Base-by-base conservation (phyloP, 64 coral and sea anemone species). In the Astreopora myriophthalma region DNA sequence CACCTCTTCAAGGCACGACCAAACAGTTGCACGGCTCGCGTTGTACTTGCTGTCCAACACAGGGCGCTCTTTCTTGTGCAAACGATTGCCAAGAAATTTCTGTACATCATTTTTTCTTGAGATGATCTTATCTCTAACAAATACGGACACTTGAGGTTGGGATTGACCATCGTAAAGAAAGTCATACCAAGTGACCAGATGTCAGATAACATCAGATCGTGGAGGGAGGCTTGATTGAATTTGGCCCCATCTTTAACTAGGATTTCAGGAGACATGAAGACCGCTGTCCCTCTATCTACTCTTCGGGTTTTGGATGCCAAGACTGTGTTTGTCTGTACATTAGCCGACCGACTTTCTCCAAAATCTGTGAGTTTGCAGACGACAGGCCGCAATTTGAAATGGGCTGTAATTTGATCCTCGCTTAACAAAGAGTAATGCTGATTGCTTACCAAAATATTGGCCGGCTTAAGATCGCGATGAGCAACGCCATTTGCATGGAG, bases 211-310 rank as follows among this genome's bases (percentile, higher is more conserved):
- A 87, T 87, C 84, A 87, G 63, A 22, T 87, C 8, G 37, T 69
- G 58, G 22, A 87, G 34, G 34, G 63, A 87, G 25, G 63, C 84
- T 48, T 87, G 58, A 31, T 64, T 64, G 28, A 40, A 72, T 68
- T 6, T 35, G 63, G 17, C 0, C 37, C 37, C 16, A 24, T 66
- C 19, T 25, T 38, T n/a, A 40, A 70, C 23, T 27, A 70, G 35
- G 34, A 89, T 61, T 86, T 86, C 62, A 48, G 83, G 83, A 44
- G 83, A 36, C 83, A 86, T 70, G 33, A 69, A 86, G 27, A 86
- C 83, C 58, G 44, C 83, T 6, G 83, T 86, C 62, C 62, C 62
- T 86, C 61, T 0, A 69, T 70, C 62, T 27, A 86, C 61, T 36
- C 46, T 44, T 69, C 29, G 26, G 66, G 66, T 69, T 69, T 34